Base-by-base conservation (phyloP, 37 sponge, comb jelly and placozoan species). In the Axinella damicornis region DNA sequence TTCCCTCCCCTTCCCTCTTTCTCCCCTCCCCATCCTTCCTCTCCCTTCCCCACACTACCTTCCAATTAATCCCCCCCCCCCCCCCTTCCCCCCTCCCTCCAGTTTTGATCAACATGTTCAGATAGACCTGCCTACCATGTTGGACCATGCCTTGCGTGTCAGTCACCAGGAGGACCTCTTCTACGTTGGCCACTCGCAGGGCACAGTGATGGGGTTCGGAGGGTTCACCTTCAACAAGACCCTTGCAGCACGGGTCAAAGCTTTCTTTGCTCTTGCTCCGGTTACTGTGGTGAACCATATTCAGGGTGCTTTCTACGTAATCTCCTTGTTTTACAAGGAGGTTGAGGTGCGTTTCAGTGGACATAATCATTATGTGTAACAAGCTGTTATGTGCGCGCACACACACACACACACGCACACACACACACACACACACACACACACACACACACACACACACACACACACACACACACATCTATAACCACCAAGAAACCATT, bases 131-230 rank as follows among this genome's bases (percentile, higher is more conserved):
- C 97, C 94, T 5, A 75, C 92, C 0, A 98, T 98, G 98, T 16
- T 98, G 19, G 82, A 91, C 77, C 83, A 94, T 57, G 91, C 83
- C 12, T 53, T 98, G 69, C 58, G 74, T 15, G 69, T 80, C 24
- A 83, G 92, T 41, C 69, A 69, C 9, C 87, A 88, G 55, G 41
- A 64, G 38, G 31, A 94, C 65, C 55, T 94, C 30, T 94, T 78
- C 71, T 98, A 98, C 71, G 92, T 84, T 15, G 96, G 97, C 0
- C 98, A 97, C 82, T 97, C 98, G 17, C 98, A 97, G 85, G 98
- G 98, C 2, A 97, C 98, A 1, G 53, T 92, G 20, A 92, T 97
- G 87, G 95, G 90, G 27, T 97, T 97, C 67, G 88, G 84, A 31
- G 98, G 93, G 18, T 95, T 95, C 87, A 91, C 95, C 17, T 13